These are phyloP conservation scores for Epinephelus lanceolatus DNA, from an alignment of 2,113 vertebrate species.

Conservation along the genomic window DNA sequence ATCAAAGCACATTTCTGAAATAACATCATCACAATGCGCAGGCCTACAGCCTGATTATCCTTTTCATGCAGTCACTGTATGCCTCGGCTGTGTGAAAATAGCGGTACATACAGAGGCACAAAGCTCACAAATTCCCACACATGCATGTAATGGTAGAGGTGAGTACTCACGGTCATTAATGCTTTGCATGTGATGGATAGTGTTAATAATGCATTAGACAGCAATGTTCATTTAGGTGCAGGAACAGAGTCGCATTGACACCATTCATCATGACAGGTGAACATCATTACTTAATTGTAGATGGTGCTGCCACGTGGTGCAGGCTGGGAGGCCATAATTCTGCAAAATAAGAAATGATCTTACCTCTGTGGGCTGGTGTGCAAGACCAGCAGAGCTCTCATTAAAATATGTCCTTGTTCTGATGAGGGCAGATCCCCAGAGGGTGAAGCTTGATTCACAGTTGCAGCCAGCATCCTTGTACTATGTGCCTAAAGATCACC, in stretches of 20 bases:
- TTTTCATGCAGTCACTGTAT: not conserved
- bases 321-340: not conserved
- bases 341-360: not conserved
- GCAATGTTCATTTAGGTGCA: conserved; percentile 7
- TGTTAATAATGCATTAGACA: conserved; percentile 41
- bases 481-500: not conserved
- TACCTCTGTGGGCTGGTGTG: not conserved
- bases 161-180: conserved; percentile 24
- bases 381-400: not conserved
- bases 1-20: not conserved
- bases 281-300: conserved; percentile 9
- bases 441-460: conserved; percentile 10
- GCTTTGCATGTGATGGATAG: conserved; percentile 51
- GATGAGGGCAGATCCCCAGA: conserved; percentile 18
- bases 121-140: conserved; percentile 4
- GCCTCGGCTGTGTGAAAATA: not conserved
- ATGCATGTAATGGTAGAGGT: not conserved
- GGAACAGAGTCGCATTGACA: not conserved
- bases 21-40: not conserved
- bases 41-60: not conserved
- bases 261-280: conserved; percentile 38
- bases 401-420: conserved; percentile 33
- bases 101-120: not conserved
- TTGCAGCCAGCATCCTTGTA: not conserved
- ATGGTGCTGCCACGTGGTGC: not conserved